These are phyloP conservation scores for Omphaloscelis lunosa DNA, from an alignment of 2,888 invertebrate species.

Conservation along the genomic window DNA sequence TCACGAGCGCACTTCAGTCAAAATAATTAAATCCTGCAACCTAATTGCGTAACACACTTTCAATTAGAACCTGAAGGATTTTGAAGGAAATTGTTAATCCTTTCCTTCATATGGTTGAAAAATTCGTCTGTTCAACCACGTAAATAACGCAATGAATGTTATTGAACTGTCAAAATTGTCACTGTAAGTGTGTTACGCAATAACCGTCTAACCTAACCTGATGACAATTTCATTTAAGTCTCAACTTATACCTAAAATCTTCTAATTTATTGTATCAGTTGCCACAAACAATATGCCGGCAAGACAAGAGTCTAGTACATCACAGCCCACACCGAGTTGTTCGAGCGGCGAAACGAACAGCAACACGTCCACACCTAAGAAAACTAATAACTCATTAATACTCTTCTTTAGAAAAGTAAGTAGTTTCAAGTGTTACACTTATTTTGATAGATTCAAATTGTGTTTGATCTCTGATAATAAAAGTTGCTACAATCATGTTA, in stretches of 20 bases:
- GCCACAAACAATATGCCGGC: constrained; percentile 72
- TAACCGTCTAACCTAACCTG: background rate
- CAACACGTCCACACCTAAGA: constrained; percentile 82
- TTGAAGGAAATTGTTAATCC: too few relatives aligned
- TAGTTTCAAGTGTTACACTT: background rate
- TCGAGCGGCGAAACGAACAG: constrained; percentile 69
- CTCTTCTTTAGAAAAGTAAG: constrained; percentile 97
- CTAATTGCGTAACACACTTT: too few relatives aligned
- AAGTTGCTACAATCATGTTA: background rate
- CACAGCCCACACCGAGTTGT: constrained; percentile 69
- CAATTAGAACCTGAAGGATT: too few relatives aligned
- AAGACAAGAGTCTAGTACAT: constrained; percentile 66
- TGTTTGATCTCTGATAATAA: background rate
- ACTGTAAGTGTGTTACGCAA: too few relatives aligned
- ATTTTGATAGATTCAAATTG: background rate
- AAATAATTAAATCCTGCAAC: background rate
- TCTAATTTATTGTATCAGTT: constrained; percentile 71
- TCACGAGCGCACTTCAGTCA: too few relatives aligned
- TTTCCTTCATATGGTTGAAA: too few relatives aligned
- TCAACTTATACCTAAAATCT: background rate
- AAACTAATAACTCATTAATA: constrained; percentile 84
- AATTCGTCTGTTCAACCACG: too few relatives aligned
- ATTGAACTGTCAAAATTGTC: too few relatives aligned
- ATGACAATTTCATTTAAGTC: background rate
- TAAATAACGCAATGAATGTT: too few relatives aligned